Conservation (phyloP, 92 coral and sea anemone genomes). For the Virgularia gustaviana region DNA sequence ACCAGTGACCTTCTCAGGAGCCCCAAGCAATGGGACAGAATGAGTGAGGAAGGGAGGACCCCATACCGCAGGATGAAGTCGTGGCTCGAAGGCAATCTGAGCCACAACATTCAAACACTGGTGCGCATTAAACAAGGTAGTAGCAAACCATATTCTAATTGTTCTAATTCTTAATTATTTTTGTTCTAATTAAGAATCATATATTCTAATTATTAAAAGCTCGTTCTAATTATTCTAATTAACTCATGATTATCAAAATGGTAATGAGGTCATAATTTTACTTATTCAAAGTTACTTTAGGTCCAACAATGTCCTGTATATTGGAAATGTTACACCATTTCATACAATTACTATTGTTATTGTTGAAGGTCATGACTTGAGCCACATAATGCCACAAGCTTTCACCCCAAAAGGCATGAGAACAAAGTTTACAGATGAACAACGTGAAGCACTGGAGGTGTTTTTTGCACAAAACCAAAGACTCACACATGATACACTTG, state of each 20-base stretch:
- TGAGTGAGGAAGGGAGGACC: conserved; percentile 33
- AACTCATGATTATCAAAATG: too few species aligned
- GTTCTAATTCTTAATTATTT: too few species aligned
- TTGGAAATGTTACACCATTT: too few species aligned
- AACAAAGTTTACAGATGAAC: conserved; percentile 36
- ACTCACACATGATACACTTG: conserved; percentile 28
- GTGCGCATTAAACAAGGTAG: conserved; percentile 29
- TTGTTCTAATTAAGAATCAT: too few species aligned
- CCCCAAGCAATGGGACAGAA: conserved; percentile 36
- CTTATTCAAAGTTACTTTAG: too few species aligned
- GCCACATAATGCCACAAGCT: too few species aligned
- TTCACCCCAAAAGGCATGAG: conserved; percentile 18
- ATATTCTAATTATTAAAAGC: too few species aligned
- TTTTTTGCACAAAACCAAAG: conserved; percentile 25
- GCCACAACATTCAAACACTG: conserved; percentile 18
- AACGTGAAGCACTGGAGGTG: conserved; percentile 16
- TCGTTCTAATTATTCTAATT: too few species aligned
- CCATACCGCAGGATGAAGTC: conserved; percentile 38
- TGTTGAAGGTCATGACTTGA: conserved; percentile 22
- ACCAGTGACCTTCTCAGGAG: conserved; percentile 27
- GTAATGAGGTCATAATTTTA: too few species aligned
- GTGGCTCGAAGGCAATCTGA: conserved; percentile 29
- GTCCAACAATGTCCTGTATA: too few species aligned
- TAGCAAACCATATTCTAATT: too few species aligned
- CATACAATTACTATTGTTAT: not conserved